Evolutionary conservation across 1,140 invertebrate genomes (phyloP).

Genomic region (Atta cephalotes): DNA sequence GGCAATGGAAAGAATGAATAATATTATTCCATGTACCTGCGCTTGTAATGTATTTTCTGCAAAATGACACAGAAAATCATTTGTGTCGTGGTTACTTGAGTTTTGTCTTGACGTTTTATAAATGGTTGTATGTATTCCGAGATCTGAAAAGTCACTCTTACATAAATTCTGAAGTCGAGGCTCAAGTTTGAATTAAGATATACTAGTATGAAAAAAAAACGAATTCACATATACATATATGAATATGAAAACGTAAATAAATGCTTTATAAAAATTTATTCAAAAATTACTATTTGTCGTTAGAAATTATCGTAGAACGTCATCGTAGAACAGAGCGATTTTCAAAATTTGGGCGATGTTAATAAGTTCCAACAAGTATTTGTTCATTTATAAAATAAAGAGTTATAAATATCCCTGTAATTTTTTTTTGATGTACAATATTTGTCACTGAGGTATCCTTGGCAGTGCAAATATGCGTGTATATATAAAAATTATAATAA

Average conservation of each 20-base stretch:
- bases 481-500: too few relatives aligned
- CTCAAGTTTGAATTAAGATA: neutral
- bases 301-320: too few relatives aligned
- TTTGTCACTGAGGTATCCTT: too few relatives aligned
- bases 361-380: too few relatives aligned
- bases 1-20: neutral
- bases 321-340: too few relatives aligned
- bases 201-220: neutral
- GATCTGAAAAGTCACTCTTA: neutral
- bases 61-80: slow-evolving; percentile 13
- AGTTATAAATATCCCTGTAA: too few relatives aligned
- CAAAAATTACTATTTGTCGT: neutral
- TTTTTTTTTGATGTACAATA: too few relatives aligned
- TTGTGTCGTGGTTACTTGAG: neutral
- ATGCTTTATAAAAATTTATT: neutral
- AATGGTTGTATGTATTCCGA: neutral
- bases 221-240: neutral
- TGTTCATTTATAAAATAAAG: too few relatives aligned
- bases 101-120: slow-evolving; percentile 34
- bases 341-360: too few relatives aligned
- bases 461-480: too few relatives aligned
- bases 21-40: neutral
- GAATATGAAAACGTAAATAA: neutral
- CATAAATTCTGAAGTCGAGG: neutral
- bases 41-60: neutral